Conservation (phyloP, 2,888 invertebrate genomes). For the Tenthredo distinguenda region DNA sequence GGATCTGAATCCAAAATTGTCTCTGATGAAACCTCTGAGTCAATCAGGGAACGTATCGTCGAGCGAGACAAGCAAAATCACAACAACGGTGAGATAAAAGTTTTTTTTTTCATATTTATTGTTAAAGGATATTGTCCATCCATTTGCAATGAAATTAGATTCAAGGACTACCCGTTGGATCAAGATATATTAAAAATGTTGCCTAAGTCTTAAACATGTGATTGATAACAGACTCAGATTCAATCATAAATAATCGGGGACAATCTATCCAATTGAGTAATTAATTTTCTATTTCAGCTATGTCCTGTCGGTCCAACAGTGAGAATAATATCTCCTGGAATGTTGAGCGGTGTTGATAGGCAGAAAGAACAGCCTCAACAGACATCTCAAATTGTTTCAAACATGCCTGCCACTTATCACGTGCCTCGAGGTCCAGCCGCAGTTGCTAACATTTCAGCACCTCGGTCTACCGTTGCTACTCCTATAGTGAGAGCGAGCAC, state of each 20-base stretch:
- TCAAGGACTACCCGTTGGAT: background rate
- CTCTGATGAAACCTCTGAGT: slow-evolving; percentile 72
- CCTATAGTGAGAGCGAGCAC: slow-evolving; percentile 74
- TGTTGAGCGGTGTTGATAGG: slow-evolving; percentile 73
- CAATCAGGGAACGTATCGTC: slow-evolving; percentile 69
- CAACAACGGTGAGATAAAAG: slow-evolving; percentile 59
- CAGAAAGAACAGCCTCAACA: slow-evolving; percentile 67
- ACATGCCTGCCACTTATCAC: slow-evolving; percentile 75
- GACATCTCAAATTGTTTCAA: slow-evolving; percentile 75
- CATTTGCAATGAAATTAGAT: background rate
- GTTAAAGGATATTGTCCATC: background rate
- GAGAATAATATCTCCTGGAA: slow-evolving; percentile 74
- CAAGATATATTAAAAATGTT: background rate
- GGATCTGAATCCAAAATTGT: slow-evolving; percentile 73
- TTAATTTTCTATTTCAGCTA: slow-evolving; percentile 64
- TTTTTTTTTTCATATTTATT: background rate
- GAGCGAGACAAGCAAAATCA: slow-evolving; percentile 72
- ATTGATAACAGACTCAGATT: background rate
- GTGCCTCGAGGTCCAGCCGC: slow-evolving; percentile 84
- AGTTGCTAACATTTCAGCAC: slow-evolving; percentile 87
- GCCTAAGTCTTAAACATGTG: background rate
- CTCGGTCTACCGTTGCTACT: slow-evolving; percentile 83
- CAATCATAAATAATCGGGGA: background rate
- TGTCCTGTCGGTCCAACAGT: slow-evolving; percentile 75
- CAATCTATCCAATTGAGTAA: background rate